Evolutionary conservation across 2,113 vertebrate genomes (phyloP).

Genomic region (Ancistrus triradiatus): DNA sequence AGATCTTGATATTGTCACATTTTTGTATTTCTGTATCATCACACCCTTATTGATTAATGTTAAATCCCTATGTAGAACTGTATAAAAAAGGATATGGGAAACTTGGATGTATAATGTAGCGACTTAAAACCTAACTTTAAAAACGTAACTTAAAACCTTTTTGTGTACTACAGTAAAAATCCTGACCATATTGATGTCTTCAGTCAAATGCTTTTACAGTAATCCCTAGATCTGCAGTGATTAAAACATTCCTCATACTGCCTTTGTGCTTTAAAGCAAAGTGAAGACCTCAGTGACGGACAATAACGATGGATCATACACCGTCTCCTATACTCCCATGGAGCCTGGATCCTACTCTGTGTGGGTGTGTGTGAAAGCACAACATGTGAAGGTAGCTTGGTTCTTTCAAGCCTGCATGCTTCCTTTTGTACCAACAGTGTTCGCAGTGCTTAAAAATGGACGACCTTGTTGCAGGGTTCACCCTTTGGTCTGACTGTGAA

Average conservation of each 20-base stretch:
- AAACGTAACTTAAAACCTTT: no score
- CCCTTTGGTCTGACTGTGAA: conserved; percentile 76
- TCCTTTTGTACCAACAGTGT: neutral
- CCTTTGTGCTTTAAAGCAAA: conserved; percentile 55
- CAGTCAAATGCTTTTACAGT: no score
- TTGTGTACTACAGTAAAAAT: no score
- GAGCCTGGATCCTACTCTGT: conserved; percentile 74
- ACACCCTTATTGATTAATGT: no score
- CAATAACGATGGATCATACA: conserved; percentile 80
- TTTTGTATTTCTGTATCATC: no score
- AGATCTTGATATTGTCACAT: no score
- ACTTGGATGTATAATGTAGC: no score
- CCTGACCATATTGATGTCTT: no score
- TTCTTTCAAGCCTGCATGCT: neutral
- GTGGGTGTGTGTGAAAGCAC: conserved; percentile 77
- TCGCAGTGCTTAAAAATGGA: neutral
- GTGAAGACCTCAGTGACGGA: conserved; percentile 72
- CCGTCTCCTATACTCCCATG: conserved; percentile 74
- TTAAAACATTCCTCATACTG: neutral
- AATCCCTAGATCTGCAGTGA: no score
- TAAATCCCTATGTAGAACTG: no score
- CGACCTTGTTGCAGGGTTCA: conserved; percentile 71
- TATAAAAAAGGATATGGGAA: no score
- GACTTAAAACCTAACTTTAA: no score
- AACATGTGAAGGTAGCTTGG: conserved; percentile 78